These are phyloP conservation scores for Boloria euphrosyne DNA, from an alignment of 2,888 invertebrate genomes.

Conservation along the genomic window DNA sequence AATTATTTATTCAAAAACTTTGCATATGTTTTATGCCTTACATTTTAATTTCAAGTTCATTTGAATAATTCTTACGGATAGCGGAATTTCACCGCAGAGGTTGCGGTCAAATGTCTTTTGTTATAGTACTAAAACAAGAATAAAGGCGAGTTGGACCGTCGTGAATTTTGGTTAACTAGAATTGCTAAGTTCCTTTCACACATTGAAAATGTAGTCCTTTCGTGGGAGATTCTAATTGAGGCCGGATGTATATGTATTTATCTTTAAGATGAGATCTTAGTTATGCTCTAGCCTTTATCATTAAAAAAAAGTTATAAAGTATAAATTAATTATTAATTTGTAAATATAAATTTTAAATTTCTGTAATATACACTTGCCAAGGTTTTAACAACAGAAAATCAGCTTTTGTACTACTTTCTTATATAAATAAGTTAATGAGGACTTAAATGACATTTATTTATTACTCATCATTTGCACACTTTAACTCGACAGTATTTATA, in stretches of 20 bases:
- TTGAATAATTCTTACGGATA: slow-evolving; percentile 17
- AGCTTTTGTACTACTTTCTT: no score
- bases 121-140: slow-evolving; percentile 18
- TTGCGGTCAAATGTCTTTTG: slow-evolving; percentile 24
- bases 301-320: no score
- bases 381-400: no score
- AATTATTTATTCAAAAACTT: not conserved
- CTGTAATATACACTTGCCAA: no score
- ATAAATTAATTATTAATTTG: no score
- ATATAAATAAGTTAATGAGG: no score
- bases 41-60: slow-evolving; percentile 17
- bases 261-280: not conserved
- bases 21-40: slow-evolving; percentile 2
- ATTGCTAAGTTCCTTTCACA: slow-evolving; percentile 23
- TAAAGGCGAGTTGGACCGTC: slow-evolving; percentile 22
- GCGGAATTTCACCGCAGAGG: slow-evolving; percentile 17
- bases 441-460: no score
- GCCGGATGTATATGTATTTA: not conserved
- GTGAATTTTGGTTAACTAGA: slow-evolving; percentile 26
- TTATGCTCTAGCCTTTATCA: not conserved
- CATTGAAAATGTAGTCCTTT: slow-evolving; percentile 16
- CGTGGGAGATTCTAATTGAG: slow-evolving; percentile 9
- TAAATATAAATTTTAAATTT: not conserved
- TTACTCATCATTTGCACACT: no score
- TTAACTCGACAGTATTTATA: no score